A percentile compares a stretch with the other conserved stretches of the same genome.
phyloP scores from a whole-genome alignment of 2,888 invertebrate species.

The Spodoptera exigua region DNA sequence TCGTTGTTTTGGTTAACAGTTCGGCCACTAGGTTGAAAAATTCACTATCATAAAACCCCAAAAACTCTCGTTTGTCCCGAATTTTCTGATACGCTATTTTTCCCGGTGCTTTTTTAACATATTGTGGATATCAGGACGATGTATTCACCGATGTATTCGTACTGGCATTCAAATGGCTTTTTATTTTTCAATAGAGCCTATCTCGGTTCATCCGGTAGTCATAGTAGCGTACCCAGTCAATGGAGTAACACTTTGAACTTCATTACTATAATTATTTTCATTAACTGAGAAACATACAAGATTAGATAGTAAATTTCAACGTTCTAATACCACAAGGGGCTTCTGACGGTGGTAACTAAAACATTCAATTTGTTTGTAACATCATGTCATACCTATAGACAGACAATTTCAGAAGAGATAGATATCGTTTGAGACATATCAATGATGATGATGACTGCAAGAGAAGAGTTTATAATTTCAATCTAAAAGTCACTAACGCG shows the following conservation, averaged over 20 bases:
- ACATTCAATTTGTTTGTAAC: too few relatives aligned
- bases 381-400: too few relatives aligned
- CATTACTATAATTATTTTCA: slow-evolving; percentile 7
- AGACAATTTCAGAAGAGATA: too few relatives aligned
- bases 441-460: too few relatives aligned
- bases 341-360: too few relatives aligned
- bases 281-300: not conserved
- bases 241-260: slow-evolving; percentile 12
- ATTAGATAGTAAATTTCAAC: too few relatives aligned
- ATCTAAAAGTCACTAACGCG: too few relatives aligned
- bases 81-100: slow-evolving; percentile 27
- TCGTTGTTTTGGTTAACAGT: slow-evolving; percentile 37
- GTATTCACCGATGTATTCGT: slow-evolving; percentile 11
- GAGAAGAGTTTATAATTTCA: too few relatives aligned
- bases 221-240: slow-evolving; percentile 19
- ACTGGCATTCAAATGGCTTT: slow-evolving; percentile 16
- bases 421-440: too few relatives aligned
- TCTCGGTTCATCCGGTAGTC: slow-evolving; percentile 1
- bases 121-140: slow-evolving; percentile 43
- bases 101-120: slow-evolving; percentile 41
- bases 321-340: too few relatives aligned
- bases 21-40: slow-evolving; percentile 34
- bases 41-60: slow-evolving; percentile 21
- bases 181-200: slow-evolving; percentile 18
- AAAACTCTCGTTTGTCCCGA: slow-evolving; percentile 27